Base-by-base conservation (phyloP, 1,140 invertebrate species). In the Teleopsis dalmanni region DNA sequence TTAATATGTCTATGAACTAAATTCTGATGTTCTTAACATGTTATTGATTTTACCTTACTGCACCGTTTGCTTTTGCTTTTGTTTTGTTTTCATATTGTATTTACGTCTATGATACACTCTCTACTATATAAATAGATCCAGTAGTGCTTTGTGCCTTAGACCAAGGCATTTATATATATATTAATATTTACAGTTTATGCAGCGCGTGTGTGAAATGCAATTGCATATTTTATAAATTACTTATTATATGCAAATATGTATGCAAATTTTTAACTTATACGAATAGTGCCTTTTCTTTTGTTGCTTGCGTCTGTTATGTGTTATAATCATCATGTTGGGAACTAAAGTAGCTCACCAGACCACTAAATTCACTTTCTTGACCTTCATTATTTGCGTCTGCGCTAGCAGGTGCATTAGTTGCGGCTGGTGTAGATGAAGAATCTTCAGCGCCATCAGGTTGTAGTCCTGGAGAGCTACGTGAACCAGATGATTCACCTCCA, bases 311-410 rank as follows among this genome's bases (percentile, higher is more conserved):
- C 16, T 43, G 65, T 70, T 70, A 70, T 62, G 67, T 67, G 44
- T 68, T 65, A 55, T 70, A 66, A 38, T 70, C 67, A 35, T 86
- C 83, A 52, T 82, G 74, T 65, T 87, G 85, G 59, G 84, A 87
- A 52, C 85, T 87, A 65, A 88, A 87, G 65, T 88, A 88, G 44
- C 85, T 88, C 19, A 87, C 85, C 48, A 88, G 69, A n/a, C 85
- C 85, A 31, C 83, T 83, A 61, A 87, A 87, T 60, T 87, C 85
- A 5, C 84, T 66, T 19, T 62, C 48, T 8, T 48, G 38, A 0
- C 48, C 36, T 16, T 31, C 59, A 14, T 47, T 55, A 1, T 55
- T 48, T 2, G 53, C 56, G 1, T 35, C 48, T 2, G 50, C 47
- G 14, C 40, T 41, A 1, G 51, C 52, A 3, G 55, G 34, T n/a